A percentile compares a stretch with the other conserved stretches of the same genome.
These are phyloP conservation scores for Drosophila incognita DNA, from an alignment of 2,888 invertebrate genomes.

Conservation along the genomic window DNA sequence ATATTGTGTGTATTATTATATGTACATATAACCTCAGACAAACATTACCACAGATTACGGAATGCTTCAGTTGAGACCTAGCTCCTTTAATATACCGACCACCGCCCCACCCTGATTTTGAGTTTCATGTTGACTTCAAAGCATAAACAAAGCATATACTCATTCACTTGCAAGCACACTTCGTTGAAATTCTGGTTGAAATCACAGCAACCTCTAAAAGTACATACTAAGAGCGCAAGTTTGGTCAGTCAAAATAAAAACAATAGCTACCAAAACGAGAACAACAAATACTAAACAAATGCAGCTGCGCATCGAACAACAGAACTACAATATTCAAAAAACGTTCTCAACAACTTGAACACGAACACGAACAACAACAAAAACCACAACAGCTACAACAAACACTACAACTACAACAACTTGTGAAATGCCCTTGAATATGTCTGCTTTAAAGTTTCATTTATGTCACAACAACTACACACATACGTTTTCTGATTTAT, in stretches of 20 bases:
- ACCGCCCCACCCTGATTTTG: slow-evolving; percentile 39
- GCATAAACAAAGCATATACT: slow-evolving; percentile 74
- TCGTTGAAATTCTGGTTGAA: slow-evolving; percentile 60
- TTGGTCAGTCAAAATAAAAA: slow-evolving; percentile 25
- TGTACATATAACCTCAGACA: slow-evolving; percentile 29
- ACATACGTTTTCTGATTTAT: slow-evolving; percentile 71
- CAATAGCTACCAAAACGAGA: slow-evolving; percentile 27
- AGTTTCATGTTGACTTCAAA: slow-evolving; percentile 51
- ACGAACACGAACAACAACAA: slow-evolving; percentile 38
- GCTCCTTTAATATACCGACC: neutral
- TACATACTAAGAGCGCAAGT: slow-evolving; percentile 48
- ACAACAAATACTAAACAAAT: slow-evolving; percentile 23
- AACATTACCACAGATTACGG: slow-evolving; percentile 20
- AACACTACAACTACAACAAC: slow-evolving; percentile 20
- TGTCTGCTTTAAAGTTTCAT: slow-evolving; percentile 58
- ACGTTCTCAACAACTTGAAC: slow-evolving; percentile 39
- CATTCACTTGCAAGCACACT: slow-evolving; percentile 69
- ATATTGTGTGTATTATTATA: slow-evolving; percentile 12
- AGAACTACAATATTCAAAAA: slow-evolving; percentile 7
- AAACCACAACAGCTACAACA: slow-evolving; percentile 26
- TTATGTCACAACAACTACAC: slow-evolving; percentile 57
- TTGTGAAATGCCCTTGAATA: slow-evolving; percentile 53
- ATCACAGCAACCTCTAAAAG: slow-evolving; percentile 46
- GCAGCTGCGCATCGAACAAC: slow-evolving; percentile 8
- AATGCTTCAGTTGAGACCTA: slow-evolving; percentile 44